Percentiles rank a stretch among this genome's conserved stretches.
These are phyloP conservation scores for Drosophila nigritarsus DNA, from an alignment of 2,888 invertebrate genomes.

Conservation along the genomic window DNA sequence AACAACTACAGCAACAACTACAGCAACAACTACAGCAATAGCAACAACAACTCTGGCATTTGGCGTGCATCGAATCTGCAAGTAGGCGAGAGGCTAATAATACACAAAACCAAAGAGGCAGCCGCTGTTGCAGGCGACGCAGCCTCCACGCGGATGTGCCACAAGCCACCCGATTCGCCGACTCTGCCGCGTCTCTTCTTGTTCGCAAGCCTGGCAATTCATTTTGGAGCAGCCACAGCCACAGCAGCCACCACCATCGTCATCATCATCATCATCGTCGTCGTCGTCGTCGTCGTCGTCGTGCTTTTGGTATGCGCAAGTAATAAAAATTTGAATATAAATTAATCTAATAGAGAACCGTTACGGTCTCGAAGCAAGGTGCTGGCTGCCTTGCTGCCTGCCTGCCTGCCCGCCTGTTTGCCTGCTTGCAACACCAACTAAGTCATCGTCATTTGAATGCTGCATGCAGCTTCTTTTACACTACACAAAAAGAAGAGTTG, in stretches of 20 bases:
- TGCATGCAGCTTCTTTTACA: constrained; percentile 47
- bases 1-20: constrained; percentile 46
- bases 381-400: constrained; percentile 39
- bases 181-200: not conserved
- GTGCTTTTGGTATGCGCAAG: constrained; percentile 74
- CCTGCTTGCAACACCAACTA: constrained; percentile 68
- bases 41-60: constrained; percentile 53
- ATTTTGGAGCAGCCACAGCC: constrained; percentile 71
- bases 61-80: constrained; percentile 83
- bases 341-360: constrained; percentile 83
- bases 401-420: constrained; percentile 13
- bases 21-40: constrained; percentile 55
- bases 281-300: constrained; percentile 13
- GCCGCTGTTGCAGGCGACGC: constrained; percentile 14
- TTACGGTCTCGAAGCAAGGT: constrained; percentile 79
- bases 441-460: constrained; percentile 72
- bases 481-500: not conserved
- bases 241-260: constrained; percentile 21
- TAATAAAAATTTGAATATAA: constrained; percentile 84
- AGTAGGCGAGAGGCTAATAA: constrained; percentile 82
- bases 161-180: constrained; percentile 22
- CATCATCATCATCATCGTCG: not conserved
- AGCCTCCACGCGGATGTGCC: constrained; percentile 57
- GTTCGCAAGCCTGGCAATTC: constrained; percentile 63
- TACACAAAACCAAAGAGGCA: constrained; percentile 58